Conservation (phyloP, 2,888 invertebrate genomes). For the Erebia ligea region DNA sequence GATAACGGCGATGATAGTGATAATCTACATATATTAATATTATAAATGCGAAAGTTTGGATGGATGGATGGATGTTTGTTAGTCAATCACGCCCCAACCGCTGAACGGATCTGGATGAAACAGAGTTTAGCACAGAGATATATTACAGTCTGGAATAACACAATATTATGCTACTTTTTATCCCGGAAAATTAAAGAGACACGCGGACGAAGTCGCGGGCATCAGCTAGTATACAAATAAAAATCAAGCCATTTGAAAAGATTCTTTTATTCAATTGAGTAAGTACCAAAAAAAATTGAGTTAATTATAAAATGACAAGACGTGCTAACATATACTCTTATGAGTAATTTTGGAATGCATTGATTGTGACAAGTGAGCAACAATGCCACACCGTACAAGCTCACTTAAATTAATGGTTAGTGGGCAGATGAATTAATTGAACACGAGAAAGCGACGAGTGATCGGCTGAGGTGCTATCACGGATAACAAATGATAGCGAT, state of each 20-base stretch:
- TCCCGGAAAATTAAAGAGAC: too few species aligned
- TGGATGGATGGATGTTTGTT: too few species aligned
- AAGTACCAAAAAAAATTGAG: neutral
- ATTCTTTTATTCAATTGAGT: neutral
- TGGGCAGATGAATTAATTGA: slow-evolving; percentile 15
- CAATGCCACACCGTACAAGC: neutral
- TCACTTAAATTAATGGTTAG: neutral
- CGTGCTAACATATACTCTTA: neutral
- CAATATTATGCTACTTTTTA: too few species aligned
- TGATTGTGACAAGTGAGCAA: neutral
- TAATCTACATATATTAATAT: too few species aligned
- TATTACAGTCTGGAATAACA: too few species aligned
- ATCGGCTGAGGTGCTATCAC: neutral
- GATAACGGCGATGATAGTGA: neutral
- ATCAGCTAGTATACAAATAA: too few species aligned
- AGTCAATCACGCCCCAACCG: too few species aligned
- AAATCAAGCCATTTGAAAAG: too few species aligned
- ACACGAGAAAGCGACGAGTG: neutral
- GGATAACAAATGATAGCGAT: neutral
- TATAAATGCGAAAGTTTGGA: too few species aligned
- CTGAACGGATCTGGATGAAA: too few species aligned
- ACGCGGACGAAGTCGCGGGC: too few species aligned
- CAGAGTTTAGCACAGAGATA: too few species aligned
- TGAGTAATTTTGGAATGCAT: neutral
- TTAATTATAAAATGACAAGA: neutral